Evolutionary conservation across 2,797 vertebrate genomes (phyloP).

Genomic region (Erethizon dorsatum): DNA sequence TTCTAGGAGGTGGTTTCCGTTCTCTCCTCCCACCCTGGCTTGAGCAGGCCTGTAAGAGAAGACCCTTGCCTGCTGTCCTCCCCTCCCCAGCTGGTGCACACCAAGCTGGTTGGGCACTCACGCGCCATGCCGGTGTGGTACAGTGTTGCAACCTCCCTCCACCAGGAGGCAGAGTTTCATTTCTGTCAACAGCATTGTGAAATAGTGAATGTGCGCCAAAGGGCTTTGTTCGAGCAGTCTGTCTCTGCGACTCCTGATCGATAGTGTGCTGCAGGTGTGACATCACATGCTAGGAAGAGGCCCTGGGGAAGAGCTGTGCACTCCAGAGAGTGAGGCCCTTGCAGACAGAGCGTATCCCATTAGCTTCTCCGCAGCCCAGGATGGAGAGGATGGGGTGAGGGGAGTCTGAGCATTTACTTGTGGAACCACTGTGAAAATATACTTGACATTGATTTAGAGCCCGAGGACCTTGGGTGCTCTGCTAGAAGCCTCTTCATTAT

Average conservation of each 20-base stretch:
- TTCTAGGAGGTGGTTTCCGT: not conserved
- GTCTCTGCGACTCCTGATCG: not conserved
- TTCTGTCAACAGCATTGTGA: slow-evolving; percentile 58
- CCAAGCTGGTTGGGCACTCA: too few relatives aligned
- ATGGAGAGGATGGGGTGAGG: not conserved
- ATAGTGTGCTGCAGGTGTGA: slow-evolving; percentile 29
- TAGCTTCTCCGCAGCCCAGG: not conserved
- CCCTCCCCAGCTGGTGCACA: too few relatives aligned
- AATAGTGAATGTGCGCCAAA: not conserved
- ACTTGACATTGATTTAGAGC: slow-evolving; percentile 79
- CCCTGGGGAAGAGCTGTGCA: not conserved
- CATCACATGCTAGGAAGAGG: not conserved
- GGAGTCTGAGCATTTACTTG: slow-evolving; percentile 2
- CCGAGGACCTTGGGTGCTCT: slow-evolving; percentile 79
- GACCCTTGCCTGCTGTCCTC: too few relatives aligned
- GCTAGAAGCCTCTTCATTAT: slow-evolving; percentile 83
- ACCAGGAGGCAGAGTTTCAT: slow-evolving; percentile 3
- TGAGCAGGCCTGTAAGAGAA: too few relatives aligned
- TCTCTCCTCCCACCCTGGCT: not conserved
- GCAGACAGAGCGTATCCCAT: not conserved
- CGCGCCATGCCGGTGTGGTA: too few relatives aligned
- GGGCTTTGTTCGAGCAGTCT: slow-evolving; percentile 49
- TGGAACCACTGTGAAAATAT: slow-evolving; percentile 73
- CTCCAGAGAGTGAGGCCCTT: not conserved
- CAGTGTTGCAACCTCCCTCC: accelerated